Evolutionary conservation across 1,140 invertebrate species (phyloP).

Genomic region (Cepaea nemoralis): DNA sequence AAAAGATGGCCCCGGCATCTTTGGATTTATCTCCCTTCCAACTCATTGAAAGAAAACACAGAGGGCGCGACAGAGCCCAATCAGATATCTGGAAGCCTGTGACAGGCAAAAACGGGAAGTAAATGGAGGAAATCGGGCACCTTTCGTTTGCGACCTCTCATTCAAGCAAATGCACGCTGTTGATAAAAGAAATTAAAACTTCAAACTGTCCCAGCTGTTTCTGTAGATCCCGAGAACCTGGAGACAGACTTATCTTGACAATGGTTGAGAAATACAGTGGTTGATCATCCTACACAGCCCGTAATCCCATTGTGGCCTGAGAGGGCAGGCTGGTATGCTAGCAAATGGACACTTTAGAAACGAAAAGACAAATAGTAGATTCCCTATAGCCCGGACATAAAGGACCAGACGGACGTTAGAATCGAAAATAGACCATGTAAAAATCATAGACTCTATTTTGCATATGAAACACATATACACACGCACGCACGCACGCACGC

Average conservation of each 20-base stretch:
- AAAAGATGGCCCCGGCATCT: not conserved
- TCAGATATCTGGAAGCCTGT: not conserved
- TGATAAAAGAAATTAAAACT: slow-evolving; percentile 8
- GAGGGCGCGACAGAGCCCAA: not conserved
- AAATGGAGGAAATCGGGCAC: not conserved
- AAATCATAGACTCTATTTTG: too few relatives aligned
- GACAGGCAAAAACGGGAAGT: not conserved
- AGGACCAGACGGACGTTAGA: too few relatives aligned
- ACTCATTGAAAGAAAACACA: not conserved
- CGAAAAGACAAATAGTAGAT: too few relatives aligned
- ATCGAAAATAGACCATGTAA: too few relatives aligned
- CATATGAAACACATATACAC: too few relatives aligned
- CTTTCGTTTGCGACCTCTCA: not conserved
- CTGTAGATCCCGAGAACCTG: not conserved
- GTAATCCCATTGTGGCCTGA: too few relatives aligned
- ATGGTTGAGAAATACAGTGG: not conserved
- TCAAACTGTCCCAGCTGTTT: not conserved
- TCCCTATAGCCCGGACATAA: too few relatives aligned
- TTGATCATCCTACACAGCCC: not conserved
- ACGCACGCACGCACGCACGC: too few relatives aligned
- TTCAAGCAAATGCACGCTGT: not conserved
- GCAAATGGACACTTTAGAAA: too few relatives aligned
- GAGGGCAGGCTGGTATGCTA: too few relatives aligned
- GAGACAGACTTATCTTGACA: not conserved
- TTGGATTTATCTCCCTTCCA: not conserved